Conservation (phyloP, 2,113 vertebrate genomes). For the Anoplopoma fimbria region DNA sequence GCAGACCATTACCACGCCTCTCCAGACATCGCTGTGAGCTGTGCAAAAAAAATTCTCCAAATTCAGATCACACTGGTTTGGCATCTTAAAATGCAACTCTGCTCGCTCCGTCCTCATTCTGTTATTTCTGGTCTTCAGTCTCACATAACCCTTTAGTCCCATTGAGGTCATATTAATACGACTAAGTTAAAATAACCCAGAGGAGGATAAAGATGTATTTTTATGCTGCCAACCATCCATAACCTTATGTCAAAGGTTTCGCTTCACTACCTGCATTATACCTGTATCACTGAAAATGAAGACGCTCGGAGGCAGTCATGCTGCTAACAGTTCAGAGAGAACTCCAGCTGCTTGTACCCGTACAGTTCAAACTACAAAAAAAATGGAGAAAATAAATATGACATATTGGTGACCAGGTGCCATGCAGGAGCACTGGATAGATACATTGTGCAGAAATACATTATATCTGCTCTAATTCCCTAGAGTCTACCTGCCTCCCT, state of each 20-base stretch:
- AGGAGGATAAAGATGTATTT: conserved; percentile 53
- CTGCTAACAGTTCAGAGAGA: conserved; percentile 60
- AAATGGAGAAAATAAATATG: conserved; percentile 50
- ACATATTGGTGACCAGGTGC: conserved; percentile 47
- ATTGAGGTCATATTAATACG: conserved; percentile 63
- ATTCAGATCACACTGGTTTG: conserved; percentile 59
- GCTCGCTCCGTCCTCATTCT: conserved; percentile 39
- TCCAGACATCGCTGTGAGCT: conserved; percentile 67
- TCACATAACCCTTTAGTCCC: conserved; percentile 38
- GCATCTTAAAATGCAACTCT: conserved; percentile 60
- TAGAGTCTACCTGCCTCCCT: conserved; percentile 66
- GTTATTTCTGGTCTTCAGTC: conserved; percentile 49
- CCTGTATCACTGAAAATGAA: conserved; percentile 60
- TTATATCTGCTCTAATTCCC: conserved; percentile 60
- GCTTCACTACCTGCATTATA: conserved; percentile 45
- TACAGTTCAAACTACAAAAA: conserved; percentile 34
- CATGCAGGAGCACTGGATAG: conserved; percentile 26
- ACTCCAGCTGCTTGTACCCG: conserved; percentile 34
- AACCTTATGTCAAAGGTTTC: conserved; percentile 65
- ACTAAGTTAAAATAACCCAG: conserved; percentile 60
- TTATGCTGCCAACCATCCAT: conserved; percentile 49
- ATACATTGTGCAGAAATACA: conserved; percentile 40
- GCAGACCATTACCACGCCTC: conserved; percentile 72
- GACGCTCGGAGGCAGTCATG: conserved; percentile 40
- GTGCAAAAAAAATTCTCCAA: conserved; percentile 65